Base-by-base conservation (phyloP, 2,113 vertebrate species). In the Ginglymostoma cirratum region DNA sequence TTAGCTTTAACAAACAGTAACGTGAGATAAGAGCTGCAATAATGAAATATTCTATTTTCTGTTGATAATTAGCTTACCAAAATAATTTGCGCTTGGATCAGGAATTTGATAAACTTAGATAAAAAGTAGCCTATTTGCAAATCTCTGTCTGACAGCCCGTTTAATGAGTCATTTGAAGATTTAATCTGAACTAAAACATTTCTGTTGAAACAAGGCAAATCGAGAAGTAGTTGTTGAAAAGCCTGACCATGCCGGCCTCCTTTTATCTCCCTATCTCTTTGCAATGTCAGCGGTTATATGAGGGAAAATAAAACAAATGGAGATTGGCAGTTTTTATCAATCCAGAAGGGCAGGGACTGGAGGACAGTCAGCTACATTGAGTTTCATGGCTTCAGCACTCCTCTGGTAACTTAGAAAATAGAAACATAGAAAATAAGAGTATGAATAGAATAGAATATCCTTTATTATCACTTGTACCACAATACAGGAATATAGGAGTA, bases 31-130 rank as follows among this genome's bases (percentile, higher is more conserved):
- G 42, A 52, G 12, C 94, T 95, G 45, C 69, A 76, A 34, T 95
- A 93, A 95, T 76, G 94, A 76, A 52, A 70, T 70, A 95, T 95
- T 72, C 67, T 95, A 95, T 27, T 72, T 48, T 30, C 69, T 72
- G 94, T 95, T 95, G 67, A 95, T 95, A 52, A 95, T 95, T 72
- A 72, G 45, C 42, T 72, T 52, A 95, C 94, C 67, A 95, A 95
- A 45, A 95, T 95, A 72, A 95, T 95, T 76, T 72, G 69, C 52
- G 94, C 94, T 95, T 95, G 94, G 42, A 95, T 95, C 45, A 95
- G 94, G n/a, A 95, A 76, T 95, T 72, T 69, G 72, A 38, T 67
- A 93, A 93, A 38, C 61, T 42, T 38, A 42, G 89, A 93, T 66
- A 2, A 23, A 23, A 65, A 76, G 72, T 34, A 93, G 17, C 89